Evolutionary conservation across 2,113 vertebrate genomes (phyloP), one percentile per base, ranked within the genome.

Genomic region (Eptatretus burgeri): DNA sequence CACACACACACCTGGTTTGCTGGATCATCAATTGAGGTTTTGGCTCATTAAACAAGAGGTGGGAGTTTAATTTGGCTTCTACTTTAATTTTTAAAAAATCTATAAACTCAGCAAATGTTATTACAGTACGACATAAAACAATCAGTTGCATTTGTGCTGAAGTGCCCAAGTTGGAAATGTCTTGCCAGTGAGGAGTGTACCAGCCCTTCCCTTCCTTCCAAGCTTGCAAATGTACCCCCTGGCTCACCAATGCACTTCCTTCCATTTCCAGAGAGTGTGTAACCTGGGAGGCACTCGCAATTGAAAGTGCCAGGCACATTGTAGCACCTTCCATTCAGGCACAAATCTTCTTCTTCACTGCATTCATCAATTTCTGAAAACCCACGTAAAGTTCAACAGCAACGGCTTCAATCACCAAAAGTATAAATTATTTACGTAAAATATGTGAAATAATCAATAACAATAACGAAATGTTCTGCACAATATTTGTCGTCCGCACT

Each of bases 301-400:
- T 67, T 81, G 75, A 91, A 98, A 72, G 89, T 89, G 68, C 91
- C 91, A 51, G 77, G 77, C 1, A 78, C 85, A 75, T 98, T 98
- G 68, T 79, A 81, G 70, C 91, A 98, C 12, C 80, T 85, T 52
- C 91, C 91, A 72, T 86, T 70, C 14, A 74, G 76, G 67, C 91
- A 98, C 49, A 83, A 81, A 70, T 87, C 84, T 52, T 83, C 78
- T 16, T 77, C 77, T 69, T 85, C 78, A 56, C 76, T 72, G 66
- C 91, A 98, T 56, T 98, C 89, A 66, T 96, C 80, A 62, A 91
- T 93, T 74, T 98, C 91, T 98, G 71, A 41, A 41, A 41, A 5
- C 27, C 3, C 27, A 41, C 27, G 27, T 7, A 41, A 3, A 41
- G 27, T 41, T 41, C 27, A 41, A 41, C 27, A 41, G 27, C 27